A percentile compares a stretch with the other conserved stretches of the same genome.
Evolutionary conservation across 2,113 vertebrate genomes (phyloP).

Genomic region (Phrynosoma platyrhinos): DNA sequence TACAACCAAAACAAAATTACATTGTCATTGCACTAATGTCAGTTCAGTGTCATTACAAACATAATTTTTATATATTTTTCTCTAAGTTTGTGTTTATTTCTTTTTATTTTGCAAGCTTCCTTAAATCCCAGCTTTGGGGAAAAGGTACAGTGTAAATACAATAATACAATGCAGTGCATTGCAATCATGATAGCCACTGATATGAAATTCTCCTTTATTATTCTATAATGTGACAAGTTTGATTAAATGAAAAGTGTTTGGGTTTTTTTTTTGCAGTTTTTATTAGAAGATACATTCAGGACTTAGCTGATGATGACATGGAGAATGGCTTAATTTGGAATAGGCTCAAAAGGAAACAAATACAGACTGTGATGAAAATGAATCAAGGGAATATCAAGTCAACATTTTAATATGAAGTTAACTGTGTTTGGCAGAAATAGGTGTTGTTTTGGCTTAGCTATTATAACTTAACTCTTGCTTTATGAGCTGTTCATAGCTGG

Average conservation of each 20-base stretch:
- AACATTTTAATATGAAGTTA: conserved; percentile 57
- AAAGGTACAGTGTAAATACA: too few species aligned
- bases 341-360: conserved; percentile 58
- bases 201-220: background rate
- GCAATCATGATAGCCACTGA: background rate
- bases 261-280: background rate
- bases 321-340: conserved; percentile 62
- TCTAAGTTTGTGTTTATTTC: too few species aligned
- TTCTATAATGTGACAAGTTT: background rate
- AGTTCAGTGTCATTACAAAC: too few species aligned
- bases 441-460: conserved; percentile 59
- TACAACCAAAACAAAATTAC: too few species aligned
- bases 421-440: conserved; percentile 59
- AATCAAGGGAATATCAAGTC: conserved; percentile 54
- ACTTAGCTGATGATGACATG: conserved; percentile 52
- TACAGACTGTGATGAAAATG: conserved; percentile 26
- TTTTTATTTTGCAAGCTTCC: too few species aligned
- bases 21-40: too few species aligned
- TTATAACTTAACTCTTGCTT: conserved; percentile 55
- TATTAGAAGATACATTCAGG: conserved; percentile 36
- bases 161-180: too few species aligned
- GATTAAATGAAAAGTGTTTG: conserved; percentile 16
- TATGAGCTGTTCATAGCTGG: conserved; percentile 42
- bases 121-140: too few species aligned
- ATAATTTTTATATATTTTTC: too few species aligned